A percentile compares a stretch with the other conserved stretches of the same genome.
Evolutionary conservation across 2,113 vertebrate genomes (phyloP).

Genomic region (Mobula birostris): DNA sequence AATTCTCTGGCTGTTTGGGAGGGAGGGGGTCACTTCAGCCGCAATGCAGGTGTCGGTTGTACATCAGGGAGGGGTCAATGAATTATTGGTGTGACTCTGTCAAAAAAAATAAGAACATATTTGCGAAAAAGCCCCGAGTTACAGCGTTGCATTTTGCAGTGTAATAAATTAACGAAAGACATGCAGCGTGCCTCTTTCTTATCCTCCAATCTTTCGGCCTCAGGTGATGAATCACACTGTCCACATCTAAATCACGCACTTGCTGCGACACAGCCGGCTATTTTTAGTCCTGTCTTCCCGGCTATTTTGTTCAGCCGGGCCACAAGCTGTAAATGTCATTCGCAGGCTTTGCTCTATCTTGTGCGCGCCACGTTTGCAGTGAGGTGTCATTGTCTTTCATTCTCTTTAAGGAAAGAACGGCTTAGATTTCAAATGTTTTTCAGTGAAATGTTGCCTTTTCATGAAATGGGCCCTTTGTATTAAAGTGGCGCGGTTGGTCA

Average conservation of each 20-base stretch:
- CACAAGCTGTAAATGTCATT: constrained; percentile 11
- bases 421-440: not conserved
- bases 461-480: not conserved
- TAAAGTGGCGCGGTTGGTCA: not conserved
- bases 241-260: constrained; percentile 25
- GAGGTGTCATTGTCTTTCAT: not conserved
- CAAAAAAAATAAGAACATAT: no score
- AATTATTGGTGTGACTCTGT: not conserved
- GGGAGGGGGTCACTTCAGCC: not conserved
- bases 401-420: not conserved
- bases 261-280: constrained; percentile 1
- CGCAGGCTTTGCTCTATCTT: not conserved
- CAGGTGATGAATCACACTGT: constrained; percentile 33
- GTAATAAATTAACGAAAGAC: not conserved
- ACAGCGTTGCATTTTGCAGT: not conserved
- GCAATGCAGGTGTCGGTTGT: constrained; percentile 11
- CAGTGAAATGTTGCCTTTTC: not conserved
- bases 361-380: not conserved
- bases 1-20: not conserved
- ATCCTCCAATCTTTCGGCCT: not conserved
- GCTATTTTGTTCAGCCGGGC: not conserved
- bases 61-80: not conserved
- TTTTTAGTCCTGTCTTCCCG: constrained; percentile 9
- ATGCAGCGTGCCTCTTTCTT: not conserved
- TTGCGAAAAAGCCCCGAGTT: not conserved